Percentiles rank a stretch among this genome's conserved stretches.
Evolutionary conservation across 2,113 vertebrate genomes (phyloP).

Genomic region (Haemorhous mexicanus): DNA sequence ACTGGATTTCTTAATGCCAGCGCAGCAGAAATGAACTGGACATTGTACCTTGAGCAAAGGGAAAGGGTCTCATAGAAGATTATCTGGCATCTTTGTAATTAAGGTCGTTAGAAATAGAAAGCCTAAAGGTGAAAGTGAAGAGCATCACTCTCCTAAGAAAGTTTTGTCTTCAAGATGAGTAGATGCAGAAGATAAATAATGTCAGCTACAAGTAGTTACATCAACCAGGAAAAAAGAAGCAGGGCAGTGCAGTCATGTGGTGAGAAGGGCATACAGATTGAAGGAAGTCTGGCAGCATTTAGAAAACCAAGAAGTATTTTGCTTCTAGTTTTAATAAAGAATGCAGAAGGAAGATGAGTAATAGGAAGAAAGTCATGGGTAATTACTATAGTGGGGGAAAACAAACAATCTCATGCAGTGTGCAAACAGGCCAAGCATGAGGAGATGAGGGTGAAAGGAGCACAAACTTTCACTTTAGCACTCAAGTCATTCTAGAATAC

Average conservation of each 20-base stretch:
- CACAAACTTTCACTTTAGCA: background rate
- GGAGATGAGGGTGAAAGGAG: background rate
- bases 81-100: background rate
- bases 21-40: background rate
- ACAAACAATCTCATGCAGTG: rapidly evolving
- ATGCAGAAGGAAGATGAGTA: background rate
- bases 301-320: background rate
- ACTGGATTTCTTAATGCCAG: background rate
- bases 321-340: background rate
- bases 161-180: background rate
- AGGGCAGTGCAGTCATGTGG: background rate
- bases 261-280: background rate
- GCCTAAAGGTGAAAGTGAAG: background rate
- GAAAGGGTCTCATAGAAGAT: background rate
- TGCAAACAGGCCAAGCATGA: background rate
- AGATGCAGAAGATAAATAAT: background rate
- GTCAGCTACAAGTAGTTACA: background rate
- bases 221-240: background rate
- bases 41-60: background rate
- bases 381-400: background rate
- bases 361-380: background rate
- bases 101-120: background rate
- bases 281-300: background rate
- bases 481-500: background rate
- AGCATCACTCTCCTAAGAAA: background rate